Percentiles rank a stretch among this genome's conserved stretches.
Conservation (phyloP, 2,113 vertebrate genomes). For the Labrus mixtus region DNA sequence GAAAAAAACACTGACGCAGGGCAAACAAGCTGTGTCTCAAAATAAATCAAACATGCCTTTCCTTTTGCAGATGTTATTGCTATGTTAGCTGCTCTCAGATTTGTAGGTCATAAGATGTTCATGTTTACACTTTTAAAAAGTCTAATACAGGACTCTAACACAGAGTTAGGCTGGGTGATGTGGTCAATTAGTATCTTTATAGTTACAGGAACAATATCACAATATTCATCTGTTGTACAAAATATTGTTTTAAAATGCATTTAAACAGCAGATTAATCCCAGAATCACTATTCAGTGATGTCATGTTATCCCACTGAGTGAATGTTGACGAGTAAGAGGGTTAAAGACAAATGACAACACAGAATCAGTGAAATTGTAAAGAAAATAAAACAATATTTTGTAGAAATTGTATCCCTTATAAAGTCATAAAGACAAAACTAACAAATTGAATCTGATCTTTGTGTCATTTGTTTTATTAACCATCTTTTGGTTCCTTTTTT, state of each 20-base stretch:
- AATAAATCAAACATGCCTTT: no score
- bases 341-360: not conserved
- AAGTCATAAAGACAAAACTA: not conserved
- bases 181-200: not conserved
- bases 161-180: no score
- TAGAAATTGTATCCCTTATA: not conserved
- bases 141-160: no score
- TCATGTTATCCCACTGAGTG: not conserved
- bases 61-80: no score
- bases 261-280: not conserved
- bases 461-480: not conserved
- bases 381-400: no score
- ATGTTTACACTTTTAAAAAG: no score
- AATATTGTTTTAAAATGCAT: not conserved
- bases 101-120: no score
- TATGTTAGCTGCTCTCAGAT: no score
- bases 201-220: not conserved
- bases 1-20: no score
- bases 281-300: not conserved
- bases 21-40: no score
- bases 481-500: slow-evolving; percentile 35
- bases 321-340: no score
- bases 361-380: not conserved
- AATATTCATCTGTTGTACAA: not conserved
- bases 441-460: not conserved